Percentiles rank a stretch among this genome's conserved stretches.
phyloP scores from a whole-genome alignment of 2,888 invertebrate species.

The Itoplectis maculator region DNA sequence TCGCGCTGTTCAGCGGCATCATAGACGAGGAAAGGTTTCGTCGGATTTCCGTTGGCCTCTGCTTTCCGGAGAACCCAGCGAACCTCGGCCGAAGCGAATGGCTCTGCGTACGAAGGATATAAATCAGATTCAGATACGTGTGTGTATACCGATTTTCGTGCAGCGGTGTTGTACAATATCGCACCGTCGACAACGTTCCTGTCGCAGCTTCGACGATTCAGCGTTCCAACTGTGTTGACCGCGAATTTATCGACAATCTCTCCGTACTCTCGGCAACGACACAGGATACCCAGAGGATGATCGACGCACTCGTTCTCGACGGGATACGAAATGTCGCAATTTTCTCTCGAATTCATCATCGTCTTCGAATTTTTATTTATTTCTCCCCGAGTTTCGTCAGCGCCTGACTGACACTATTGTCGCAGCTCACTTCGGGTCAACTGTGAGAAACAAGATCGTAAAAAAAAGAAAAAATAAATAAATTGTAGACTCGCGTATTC shows the following conservation, averaged over 20 bases:
- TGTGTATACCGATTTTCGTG: neutral
- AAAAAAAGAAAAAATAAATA: neutral
- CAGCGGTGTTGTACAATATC: neutral
- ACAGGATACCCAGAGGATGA: conserved; percentile 72
- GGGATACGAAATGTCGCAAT: neutral
- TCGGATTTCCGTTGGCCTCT: conserved; percentile 58
- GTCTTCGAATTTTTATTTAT: neutral
- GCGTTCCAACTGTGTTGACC: conserved; percentile 50
- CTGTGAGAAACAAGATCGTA: too few species aligned
- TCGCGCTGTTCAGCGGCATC: neutral
- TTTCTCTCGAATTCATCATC: neutral
- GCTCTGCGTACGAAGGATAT: conserved; percentile 53
- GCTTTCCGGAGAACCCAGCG: conserved; percentile 66
- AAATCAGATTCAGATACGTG: neutral
- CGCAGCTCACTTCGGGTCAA: conserved; percentile 17
- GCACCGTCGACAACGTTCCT: conserved; percentile 40
- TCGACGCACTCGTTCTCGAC: conserved; percentile 63
- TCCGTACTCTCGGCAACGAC: conserved; percentile 71
- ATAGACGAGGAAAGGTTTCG: conserved; percentile 60
- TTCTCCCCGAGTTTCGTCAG: neutral
- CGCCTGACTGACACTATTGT: conserved; percentile 5
- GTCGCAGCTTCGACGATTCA: conserved; percentile 10
- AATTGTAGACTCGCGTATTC: too few species aligned
- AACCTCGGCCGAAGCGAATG: conserved; percentile 63
- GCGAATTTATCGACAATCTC: conserved; percentile 64